Evolutionary conservation across 2,113 vertebrate species (phyloP).

Genomic region (Stigmatopora argus): DNA sequence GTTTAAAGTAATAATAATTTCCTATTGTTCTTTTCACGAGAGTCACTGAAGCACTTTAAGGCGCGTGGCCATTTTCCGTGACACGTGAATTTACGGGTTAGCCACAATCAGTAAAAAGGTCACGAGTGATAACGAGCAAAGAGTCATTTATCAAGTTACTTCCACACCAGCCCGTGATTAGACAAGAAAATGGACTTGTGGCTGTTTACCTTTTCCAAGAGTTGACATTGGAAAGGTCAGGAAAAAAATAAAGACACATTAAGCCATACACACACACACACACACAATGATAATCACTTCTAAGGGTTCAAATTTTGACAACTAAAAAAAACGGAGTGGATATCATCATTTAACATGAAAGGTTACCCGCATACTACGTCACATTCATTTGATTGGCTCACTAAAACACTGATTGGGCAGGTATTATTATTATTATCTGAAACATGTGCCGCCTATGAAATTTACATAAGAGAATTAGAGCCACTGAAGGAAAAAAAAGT

Average conservation of each 20-base stretch:
- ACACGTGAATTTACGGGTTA: slow-evolving; percentile 5
- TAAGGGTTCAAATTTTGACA: neutral
- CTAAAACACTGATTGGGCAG: neutral
- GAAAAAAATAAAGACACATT: slow-evolving; percentile 10
- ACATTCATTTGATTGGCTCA: neutral
- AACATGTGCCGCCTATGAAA: too few relatives aligned
- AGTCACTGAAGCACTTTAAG: neutral
- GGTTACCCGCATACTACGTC: neutral
- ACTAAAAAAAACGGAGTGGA: neutral
- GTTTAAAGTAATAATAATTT: neutral
- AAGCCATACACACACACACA: slow-evolving; percentile 20
- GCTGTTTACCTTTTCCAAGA: slow-evolving; percentile 14
- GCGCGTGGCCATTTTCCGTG: slow-evolving; percentile 13
- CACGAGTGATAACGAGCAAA: slow-evolving; percentile 24
- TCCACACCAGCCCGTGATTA: slow-evolving; percentile 20
- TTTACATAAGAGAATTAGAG: too few relatives aligned
- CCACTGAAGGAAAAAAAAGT: too few relatives aligned
- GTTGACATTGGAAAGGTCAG: neutral
- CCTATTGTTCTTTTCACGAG: neutral
- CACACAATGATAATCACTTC: slow-evolving; percentile 3
- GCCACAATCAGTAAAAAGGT: slow-evolving; percentile 16
- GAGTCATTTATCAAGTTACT: slow-evolving; percentile 8
- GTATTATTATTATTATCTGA: neutral
- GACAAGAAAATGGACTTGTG: slow-evolving; percentile 11
- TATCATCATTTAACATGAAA: neutral